Base-by-base conservation (phyloP, 2,888 invertebrate species). In the Eupithecia insigniata region DNA sequence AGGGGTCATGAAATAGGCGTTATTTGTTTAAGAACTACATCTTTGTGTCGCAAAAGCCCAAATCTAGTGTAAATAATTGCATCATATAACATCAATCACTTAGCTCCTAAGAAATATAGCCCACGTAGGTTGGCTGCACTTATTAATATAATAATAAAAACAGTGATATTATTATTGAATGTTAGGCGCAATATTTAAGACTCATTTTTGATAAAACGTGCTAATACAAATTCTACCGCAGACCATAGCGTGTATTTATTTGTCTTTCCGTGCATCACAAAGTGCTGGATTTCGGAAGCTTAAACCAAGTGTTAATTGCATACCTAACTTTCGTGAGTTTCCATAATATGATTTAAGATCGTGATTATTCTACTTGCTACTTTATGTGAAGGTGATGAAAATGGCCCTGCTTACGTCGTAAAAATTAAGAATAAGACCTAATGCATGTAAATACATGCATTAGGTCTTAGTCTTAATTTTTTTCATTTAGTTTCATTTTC, bases 1-100 rank as follows among this genome's bases (percentile, higher is more conserved):
- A 60, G 30, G 60, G 30, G 18, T 60, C 18, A 16, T 28, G 26
- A 60, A 60, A 60, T 60, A 60, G 55, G 55, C 55, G 55, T 55
- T 22, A 12, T 14, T 55, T 26, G 26, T 55, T 55, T 14, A 55
- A 5, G 10, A 55, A 55, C 55, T 51, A 55, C 12, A 26, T 55
- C 22, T 55, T 55, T 26, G 22, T 22, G 22, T 51, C 7, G 22
- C 22, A 12, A 26, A 5, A 26, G 8, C 8, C 22, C 12, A 55
- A 55, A 51, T 22, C 46, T 46, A 18, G 39, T 18, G 8, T n/a
- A 22, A 51, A 55, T 55, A n/a, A 55, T 55, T 55, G 26, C 22
- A 26, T 4, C 12, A 51, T n/a, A 22, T 43, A 43, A 18, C 3
- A 43, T 18, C 16, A 43, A 43, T 43, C 16, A 43, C 39, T 43